Percentiles rank a stretch among this genome's conserved stretches.
phyloP scores from a whole-genome alignment of 37 sponge, comb jelly and placozoan species.

The Chondrilla cf. caribensis region DNA sequence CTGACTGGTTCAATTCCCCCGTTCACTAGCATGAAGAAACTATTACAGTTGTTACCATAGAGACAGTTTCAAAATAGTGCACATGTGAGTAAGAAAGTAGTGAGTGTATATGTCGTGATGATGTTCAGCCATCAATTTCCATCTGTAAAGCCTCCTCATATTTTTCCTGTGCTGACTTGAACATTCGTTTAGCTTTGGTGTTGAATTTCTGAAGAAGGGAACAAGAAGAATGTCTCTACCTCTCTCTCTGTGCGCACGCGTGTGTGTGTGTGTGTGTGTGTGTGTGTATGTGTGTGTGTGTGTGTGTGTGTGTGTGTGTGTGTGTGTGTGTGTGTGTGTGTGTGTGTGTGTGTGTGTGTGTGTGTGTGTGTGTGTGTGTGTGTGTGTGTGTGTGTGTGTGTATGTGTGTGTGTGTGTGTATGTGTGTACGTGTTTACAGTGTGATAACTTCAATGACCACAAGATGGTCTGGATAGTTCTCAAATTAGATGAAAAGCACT shows the following conservation, averaged over 20 bases:
- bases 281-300: conserved; percentile 16
- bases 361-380: conserved; percentile 16
- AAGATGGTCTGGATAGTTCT: too few relatives aligned
- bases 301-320: conserved; percentile 2
- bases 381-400: conserved; percentile 13
- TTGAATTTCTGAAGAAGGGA: background rate
- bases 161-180: background rate
- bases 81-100: too few relatives aligned
- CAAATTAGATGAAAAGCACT: too few relatives aligned
- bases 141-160: background rate
- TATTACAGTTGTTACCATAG: too few relatives aligned
- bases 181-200: background rate
- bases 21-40: too few relatives aligned
- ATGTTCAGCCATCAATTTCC: background rate
- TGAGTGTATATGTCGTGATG: too few relatives aligned
- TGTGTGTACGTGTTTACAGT: background rate
- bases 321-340: conserved; percentile 13
- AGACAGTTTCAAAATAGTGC: too few relatives aligned
- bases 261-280: conserved; percentile 14
- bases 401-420: conserved; percentile 1
- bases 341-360: conserved; percentile 13
- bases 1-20: too few relatives aligned
- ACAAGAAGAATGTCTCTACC: background rate
- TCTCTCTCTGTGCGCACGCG: too few relatives aligned
- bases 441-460: too few relatives aligned